Percentiles rank a stretch among this genome's conserved stretches.
Conservation (phyloP, 2,797 vertebrate species). For the Allobates femoralis region DNA sequence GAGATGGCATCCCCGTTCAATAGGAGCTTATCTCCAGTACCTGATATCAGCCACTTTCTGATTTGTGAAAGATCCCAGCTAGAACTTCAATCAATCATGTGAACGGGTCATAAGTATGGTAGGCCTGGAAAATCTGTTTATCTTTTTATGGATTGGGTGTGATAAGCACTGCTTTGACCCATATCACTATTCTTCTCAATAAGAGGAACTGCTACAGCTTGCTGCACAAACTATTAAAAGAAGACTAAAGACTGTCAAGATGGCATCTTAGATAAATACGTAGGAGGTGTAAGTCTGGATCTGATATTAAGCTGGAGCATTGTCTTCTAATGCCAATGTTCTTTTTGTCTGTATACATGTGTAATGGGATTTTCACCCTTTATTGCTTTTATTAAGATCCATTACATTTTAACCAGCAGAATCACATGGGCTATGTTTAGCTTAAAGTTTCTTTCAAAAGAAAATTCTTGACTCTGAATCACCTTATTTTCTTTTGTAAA, state of each 20-base stretch:
- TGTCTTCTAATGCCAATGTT: conserved; percentile 48
- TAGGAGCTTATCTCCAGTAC: too few relatives aligned
- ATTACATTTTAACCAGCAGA: conserved; percentile 13
- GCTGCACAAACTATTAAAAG: conserved; percentile 12
- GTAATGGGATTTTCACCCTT: conserved; percentile 39
- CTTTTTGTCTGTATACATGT: conserved; percentile 35
- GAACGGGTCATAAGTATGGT: too few relatives aligned
- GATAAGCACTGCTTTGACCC: too few relatives aligned
- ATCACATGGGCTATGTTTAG: conserved; percentile 1
- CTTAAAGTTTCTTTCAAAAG: conserved; percentile 9
- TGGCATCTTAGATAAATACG: conserved; percentile 9
- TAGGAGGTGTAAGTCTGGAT: conserved; percentile 25
- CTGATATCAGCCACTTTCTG: too few relatives aligned
- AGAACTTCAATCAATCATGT: too few relatives aligned
- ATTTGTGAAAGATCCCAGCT: too few relatives aligned
- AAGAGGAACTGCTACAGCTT: background rate
- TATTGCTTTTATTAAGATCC: conserved; percentile 1
- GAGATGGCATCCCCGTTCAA: too few relatives aligned
- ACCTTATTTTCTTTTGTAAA: conserved; percentile 5
- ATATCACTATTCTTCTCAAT: background rate
- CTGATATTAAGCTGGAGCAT: conserved; percentile 7
- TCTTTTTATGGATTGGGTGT: too few relatives aligned
- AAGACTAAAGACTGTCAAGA: conserved; percentile 22
- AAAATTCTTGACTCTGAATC: conserved; percentile 6
- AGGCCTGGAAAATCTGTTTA: too few relatives aligned